Conservation (phyloP, 1,140 invertebrate genomes). For the Leptestheria dahalacensis region DNA sequence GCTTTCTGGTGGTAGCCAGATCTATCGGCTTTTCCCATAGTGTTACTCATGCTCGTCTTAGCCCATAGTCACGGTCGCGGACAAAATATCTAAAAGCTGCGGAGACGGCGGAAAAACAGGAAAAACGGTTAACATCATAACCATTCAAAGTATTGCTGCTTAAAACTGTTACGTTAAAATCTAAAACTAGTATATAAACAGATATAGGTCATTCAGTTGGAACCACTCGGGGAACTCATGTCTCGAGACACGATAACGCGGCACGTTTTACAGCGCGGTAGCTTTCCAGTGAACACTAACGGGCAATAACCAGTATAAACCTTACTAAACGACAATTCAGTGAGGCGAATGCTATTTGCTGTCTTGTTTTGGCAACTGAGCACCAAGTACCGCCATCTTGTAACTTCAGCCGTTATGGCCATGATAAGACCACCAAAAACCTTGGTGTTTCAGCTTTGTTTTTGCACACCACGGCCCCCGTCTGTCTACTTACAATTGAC, state of each 20-base stretch:
- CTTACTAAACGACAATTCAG: background rate
- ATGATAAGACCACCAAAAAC: background rate
- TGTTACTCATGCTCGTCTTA: slow-evolving; percentile 17
- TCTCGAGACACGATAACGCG: no score
- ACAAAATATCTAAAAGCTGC: no score
- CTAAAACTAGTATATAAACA: background rate
- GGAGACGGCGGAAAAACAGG: no score
- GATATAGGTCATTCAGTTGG: background rate
- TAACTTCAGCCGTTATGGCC: background rate
- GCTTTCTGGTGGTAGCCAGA: slow-evolving; percentile 75
- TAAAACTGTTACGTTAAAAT: background rate
- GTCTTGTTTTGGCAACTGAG: background rate
- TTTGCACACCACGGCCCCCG: background rate
- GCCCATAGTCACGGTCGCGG: slow-evolving; percentile 17
- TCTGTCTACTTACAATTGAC: background rate
- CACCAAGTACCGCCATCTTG: background rate
- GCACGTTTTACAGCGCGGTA: background rate
- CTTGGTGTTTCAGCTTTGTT: background rate
- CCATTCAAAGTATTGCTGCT: no score
- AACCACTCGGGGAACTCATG: no score
- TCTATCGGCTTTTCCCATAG: slow-evolving; percentile 15
- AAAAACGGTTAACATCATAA: no score
- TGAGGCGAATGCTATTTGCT: background rate
- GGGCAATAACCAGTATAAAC: background rate
- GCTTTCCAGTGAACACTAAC: background rate